phyloP scores from a whole-genome alignment of 2,888 invertebrate species.

The Apeira syringaria region DNA sequence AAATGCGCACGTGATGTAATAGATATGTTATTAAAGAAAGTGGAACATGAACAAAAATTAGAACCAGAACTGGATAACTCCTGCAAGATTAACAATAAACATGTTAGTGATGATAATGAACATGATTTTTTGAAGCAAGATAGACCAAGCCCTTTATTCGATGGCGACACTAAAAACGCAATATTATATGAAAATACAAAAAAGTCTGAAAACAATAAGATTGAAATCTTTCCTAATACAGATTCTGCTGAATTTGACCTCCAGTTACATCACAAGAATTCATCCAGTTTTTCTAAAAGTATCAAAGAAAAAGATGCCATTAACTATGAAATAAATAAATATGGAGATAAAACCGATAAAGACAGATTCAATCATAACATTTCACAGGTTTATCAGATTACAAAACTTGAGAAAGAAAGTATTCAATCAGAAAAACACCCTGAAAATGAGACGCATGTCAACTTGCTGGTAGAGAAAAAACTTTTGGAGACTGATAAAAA shows the following conservation, averaged over 20 bases:
- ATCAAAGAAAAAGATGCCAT: slow-evolving; percentile 48
- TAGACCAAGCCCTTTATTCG: slow-evolving; percentile 42
- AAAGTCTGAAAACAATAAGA: slow-evolving; percentile 23
- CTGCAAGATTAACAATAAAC: too few relatives aligned
- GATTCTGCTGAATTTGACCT: slow-evolving; percentile 53
- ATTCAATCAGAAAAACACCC: slow-evolving; percentile 65
- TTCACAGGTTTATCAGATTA: slow-evolving; percentile 44
- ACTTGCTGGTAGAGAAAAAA: slow-evolving; percentile 31
- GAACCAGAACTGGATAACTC: slow-evolving; percentile 44
- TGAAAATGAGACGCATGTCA: slow-evolving; percentile 59
- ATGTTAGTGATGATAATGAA: slow-evolving; percentile 42
- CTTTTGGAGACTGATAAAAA: slow-evolving; percentile 62
- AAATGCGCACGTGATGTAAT: slow-evolving; percentile 47
- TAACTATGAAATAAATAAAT: slow-evolving; percentile 32
- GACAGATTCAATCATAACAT: slow-evolving; percentile 49
- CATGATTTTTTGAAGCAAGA: slow-evolving; percentile 47
- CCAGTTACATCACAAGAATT: slow-evolving; percentile 48
- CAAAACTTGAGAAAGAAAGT: slow-evolving; percentile 70
- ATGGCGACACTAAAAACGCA: slow-evolving; percentile 40
- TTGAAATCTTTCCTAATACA: slow-evolving; percentile 38
- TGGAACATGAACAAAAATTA: slow-evolving; percentile 46
- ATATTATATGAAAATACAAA: slow-evolving; percentile 19
- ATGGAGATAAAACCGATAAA: slow-evolving; percentile 42
- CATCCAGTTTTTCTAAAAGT: slow-evolving; percentile 49
- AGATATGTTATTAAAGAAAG: slow-evolving; percentile 46